A percentile compares a stretch with the other conserved stretches of the same genome.
Conservation (phyloP, 2,888 invertebrate species). For the Psylliodes chrysocephalus region DNA sequence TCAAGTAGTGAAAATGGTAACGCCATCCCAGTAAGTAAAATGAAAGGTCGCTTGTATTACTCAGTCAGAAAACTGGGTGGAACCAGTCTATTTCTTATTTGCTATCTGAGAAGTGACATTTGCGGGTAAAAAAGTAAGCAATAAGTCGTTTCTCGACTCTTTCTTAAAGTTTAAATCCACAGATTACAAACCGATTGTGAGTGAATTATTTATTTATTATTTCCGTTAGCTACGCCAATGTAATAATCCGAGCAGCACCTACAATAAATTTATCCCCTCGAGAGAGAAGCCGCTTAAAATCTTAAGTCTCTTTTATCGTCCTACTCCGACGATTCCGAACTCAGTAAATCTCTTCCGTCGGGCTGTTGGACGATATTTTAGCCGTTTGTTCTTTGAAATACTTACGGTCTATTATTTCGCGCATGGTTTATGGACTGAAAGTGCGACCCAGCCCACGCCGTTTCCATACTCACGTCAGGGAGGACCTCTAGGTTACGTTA, state of each 20-base stretch:
- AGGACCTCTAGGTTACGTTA: conserved; percentile 28
- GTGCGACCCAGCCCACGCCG: conserved; percentile 52
- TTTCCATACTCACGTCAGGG: conserved; percentile 50
- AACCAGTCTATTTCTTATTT: no score
- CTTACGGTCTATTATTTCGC: conserved; percentile 57
- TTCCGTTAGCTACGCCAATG: conserved; percentile 9
- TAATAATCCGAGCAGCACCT: background rate
- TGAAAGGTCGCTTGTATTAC: no score
- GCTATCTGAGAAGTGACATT: no score
- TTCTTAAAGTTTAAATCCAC: no score
- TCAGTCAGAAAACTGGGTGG: no score
- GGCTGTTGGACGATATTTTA: conserved; percentile 31
- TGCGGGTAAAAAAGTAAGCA: no score
- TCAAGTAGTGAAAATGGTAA: no score
- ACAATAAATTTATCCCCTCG: conserved; percentile 4
- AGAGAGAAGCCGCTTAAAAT: conserved; percentile 12
- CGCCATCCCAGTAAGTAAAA: no score
- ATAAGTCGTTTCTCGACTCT: no score
- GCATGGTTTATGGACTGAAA: conserved; percentile 55
- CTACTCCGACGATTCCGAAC: conserved; percentile 28
- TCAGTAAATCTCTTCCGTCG: conserved; percentile 31
- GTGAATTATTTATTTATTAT: no score
- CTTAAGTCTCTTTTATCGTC: conserved; percentile 24
- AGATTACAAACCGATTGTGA: no score
- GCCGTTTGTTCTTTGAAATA: conserved; percentile 47